Base-by-base conservation (phyloP, 2,113 vertebrate species). In the Recurvirostra avosetta region DNA sequence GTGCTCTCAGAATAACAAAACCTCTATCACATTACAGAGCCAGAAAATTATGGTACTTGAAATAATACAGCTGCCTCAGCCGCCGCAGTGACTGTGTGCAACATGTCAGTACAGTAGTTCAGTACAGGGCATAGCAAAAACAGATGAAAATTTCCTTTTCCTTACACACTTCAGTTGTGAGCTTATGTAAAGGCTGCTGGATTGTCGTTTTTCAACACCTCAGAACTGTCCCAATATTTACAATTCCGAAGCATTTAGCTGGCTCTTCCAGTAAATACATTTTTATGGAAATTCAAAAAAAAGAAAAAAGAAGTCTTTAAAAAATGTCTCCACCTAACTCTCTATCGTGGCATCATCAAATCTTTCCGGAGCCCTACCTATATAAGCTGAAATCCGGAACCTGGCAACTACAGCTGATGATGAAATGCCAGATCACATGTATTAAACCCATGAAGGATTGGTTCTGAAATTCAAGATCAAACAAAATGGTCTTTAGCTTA, bases 391-490 rank as follows among this genome's bases (percentile, higher is more conserved):
- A 59, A 90, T 91, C 49, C 75, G 94, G 45, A 92, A n/a, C 85
- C 66, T 72, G 94, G 55, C 88, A 84, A 9, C 78, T 90, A 30
- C 52, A 96, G 91, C 76, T 86, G 71, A 30, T 92, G 80, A 67
- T 77, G 61, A 96, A 96, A 91, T 85, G 67, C 79, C 91, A 92
- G 68, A 81, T 86, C 68, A 88, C 86, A 47, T n/a, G 47, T 49
- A 71, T 94, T 87, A 93, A 95, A 96, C 50, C 53, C 15, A 26
- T 62, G 55, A 89, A 55, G 63, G 62, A 87, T 66, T 73, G 90
- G 79, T 92, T 95, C 88, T 92, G 92, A 94, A 97, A 91, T 74
- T 77, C 73, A 61, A 92, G 79, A 93, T 94, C 73, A 93, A 96
- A 93, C 79, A 91, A 91, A 94, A 68, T 40, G 25, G 41, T 86